A percentile compares a stretch with the other conserved stretches of the same genome.
Evolutionary conservation across 2,113 vertebrate genomes (phyloP).

Genomic region (Grantiella picta): DNA sequence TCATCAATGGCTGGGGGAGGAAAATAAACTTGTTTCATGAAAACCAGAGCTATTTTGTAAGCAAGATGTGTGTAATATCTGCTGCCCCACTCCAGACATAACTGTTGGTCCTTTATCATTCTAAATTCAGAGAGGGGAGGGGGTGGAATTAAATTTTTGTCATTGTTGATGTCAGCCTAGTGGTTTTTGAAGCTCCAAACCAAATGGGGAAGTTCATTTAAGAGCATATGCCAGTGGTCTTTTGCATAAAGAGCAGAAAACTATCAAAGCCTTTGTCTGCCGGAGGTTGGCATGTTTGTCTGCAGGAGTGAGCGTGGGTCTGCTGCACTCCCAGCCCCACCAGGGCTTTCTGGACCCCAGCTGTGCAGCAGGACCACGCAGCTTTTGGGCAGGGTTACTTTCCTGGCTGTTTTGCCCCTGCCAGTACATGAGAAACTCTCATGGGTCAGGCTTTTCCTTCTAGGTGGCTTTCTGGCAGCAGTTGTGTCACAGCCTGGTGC

Average conservation of each 20-base stretch:
- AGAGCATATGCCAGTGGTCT: slow-evolving; percentile 10
- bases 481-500: background rate
- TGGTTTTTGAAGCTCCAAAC: slow-evolving; percentile 14
- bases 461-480: background rate
- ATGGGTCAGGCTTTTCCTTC: background rate
- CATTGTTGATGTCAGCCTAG: background rate
- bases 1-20: slow-evolving; percentile 14
- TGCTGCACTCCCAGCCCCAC: background rate
- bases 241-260: background rate
- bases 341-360: background rate
- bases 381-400: background rate
- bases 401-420: background rate
- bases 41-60: slow-evolving; percentile 46
- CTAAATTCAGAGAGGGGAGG: slow-evolving; percentile 16
- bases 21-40: slow-evolving; percentile 55
- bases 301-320: background rate
- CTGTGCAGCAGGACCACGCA: background rate
- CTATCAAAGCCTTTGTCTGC: background rate
- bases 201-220: slow-evolving; percentile 7
- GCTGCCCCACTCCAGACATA: background rate
- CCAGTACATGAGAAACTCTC: background rate
- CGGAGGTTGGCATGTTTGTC: background rate
- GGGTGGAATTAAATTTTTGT: slow-evolving; percentile 28
- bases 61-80: slow-evolving; percentile 32
- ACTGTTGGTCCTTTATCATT: slow-evolving; percentile 42